Conservation (phyloP, 2,113 vertebrate species). For the Chrysemys picta region DNA sequence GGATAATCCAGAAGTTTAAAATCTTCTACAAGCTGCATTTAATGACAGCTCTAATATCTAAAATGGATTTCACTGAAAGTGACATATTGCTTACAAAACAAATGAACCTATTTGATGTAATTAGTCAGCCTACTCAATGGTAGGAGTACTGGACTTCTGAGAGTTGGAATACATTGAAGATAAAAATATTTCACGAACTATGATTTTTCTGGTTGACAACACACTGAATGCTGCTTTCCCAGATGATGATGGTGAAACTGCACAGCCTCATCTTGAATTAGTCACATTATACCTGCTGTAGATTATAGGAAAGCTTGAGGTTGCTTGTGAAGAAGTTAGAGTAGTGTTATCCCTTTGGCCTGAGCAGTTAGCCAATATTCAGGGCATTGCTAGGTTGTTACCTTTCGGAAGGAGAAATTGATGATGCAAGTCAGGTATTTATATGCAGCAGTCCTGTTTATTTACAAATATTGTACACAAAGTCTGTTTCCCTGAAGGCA, state of each 20-base stretch:
- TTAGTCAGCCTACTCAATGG: slow-evolving; percentile 25
- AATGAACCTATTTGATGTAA: slow-evolving; percentile 5
- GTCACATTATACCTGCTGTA: neutral
- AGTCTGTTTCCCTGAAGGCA: neutral
- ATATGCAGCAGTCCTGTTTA: slow-evolving; percentile 11
- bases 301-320: too few relatives aligned
- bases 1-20: slow-evolving; percentile 1
- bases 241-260: neutral
- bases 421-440: neutral
- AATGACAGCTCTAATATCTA: neutral
- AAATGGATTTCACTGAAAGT: slow-evolving; percentile 17
- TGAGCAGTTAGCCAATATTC: too few relatives aligned
- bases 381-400: too few relatives aligned
- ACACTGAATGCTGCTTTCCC: slow-evolving; percentile 2
- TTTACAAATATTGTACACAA: neutral
- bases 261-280: slow-evolving; percentile 33
- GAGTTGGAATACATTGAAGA: slow-evolving; percentile 13
- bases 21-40: slow-evolving; percentile 5
- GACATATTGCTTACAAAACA: slow-evolving; percentile 26
- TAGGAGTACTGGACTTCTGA: slow-evolving; percentile 42
- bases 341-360: neutral
- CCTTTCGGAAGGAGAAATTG: too few relatives aligned
- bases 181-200: neutral
- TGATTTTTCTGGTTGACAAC: neutral
- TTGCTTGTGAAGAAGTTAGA: neutral